These are phyloP conservation scores for Phenganax marumi DNA, from an alignment of 92 coral and sea anemone species.

Conservation along the genomic window DNA sequence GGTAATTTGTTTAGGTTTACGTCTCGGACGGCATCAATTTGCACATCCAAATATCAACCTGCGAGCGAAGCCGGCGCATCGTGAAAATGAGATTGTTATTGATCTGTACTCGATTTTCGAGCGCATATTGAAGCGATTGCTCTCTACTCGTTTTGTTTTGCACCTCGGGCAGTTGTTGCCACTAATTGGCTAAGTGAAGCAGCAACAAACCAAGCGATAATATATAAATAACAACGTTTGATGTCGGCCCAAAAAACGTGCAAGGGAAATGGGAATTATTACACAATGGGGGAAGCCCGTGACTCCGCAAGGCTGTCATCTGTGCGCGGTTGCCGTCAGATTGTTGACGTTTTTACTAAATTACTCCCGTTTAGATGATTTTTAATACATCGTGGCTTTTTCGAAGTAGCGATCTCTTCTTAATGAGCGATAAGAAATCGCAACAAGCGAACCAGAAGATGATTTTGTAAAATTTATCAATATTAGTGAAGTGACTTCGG, in stretches of 20 bases:
- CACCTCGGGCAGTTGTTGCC: conserved; percentile 35
- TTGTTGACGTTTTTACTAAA: background rate
- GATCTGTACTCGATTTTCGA: conserved; percentile 41
- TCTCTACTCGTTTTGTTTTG: conserved; percentile 26
- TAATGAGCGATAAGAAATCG: conserved; percentile 45
- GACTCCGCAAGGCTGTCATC: conserved; percentile 22
- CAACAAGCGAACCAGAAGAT: conserved; percentile 36
- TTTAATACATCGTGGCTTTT: background rate
- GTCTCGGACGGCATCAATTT: conserved; percentile 93
- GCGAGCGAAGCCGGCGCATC: conserved; percentile 66
- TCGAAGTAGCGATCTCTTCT: conserved; percentile 34
- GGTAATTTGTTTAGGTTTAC: conserved; percentile 82
- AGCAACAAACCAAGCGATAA: conserved; percentile 42
- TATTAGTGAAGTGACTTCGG: conserved; percentile 22
- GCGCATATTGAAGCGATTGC: conserved; percentile 5
- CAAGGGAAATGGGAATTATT: conserved; percentile 24
- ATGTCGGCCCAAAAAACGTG: conserved; percentile 29
- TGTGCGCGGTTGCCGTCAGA: conserved; percentile 28
- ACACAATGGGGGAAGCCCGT: conserved; percentile 36
- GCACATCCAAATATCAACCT: conserved; percentile 94
- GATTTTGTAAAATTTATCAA: conserved; percentile 22
- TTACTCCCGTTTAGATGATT: background rate
- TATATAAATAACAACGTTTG: conserved; percentile 40
- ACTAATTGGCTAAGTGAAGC: conserved; percentile 47
- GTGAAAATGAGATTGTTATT: conserved; percentile 62